phyloP scores from a whole-genome alignment of 2,888 invertebrate genomes.

The Amiota mariae region DNA sequence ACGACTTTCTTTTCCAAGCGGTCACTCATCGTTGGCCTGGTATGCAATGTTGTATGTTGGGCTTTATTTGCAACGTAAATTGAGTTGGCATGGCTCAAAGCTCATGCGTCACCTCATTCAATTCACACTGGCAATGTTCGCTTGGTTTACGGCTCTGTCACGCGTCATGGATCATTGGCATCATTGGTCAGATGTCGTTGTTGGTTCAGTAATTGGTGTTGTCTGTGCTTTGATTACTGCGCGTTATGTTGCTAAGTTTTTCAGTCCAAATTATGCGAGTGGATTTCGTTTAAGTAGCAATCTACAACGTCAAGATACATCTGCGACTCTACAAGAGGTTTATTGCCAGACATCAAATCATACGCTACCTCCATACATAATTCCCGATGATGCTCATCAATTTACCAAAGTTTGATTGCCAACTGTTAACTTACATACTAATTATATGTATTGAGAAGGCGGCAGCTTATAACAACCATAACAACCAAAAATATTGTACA shows the following conservation, averaged over 20 bases:
- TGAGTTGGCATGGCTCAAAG: conserved; percentile 86
- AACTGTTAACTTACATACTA: background rate
- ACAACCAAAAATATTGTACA: conserved; percentile 4
- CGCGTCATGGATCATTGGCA: conserved; percentile 69
- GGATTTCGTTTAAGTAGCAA: conserved; percentile 26
- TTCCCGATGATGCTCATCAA: conserved; percentile 49
- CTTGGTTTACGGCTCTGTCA: conserved; percentile 67
- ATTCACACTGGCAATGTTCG: conserved; percentile 62
- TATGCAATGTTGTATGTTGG: conserved; percentile 87
- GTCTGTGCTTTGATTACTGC: conserved; percentile 60
- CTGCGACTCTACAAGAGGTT: conserved; percentile 62
- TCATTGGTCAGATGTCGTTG: conserved; percentile 68
- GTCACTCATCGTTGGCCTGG: conserved; percentile 90
- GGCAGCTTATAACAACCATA: conserved; percentile 19
- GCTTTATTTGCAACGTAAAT: conserved; percentile 88
- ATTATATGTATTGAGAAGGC: too few species aligned
- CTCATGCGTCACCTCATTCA: conserved; percentile 88
- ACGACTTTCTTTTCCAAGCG: conserved; percentile 91
- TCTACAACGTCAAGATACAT: conserved; percentile 54
- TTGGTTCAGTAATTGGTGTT: conserved; percentile 58
- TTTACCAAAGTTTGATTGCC: conserved; percentile 63
- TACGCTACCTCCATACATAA: conserved; percentile 61
- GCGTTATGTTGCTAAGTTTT: conserved; percentile 54
- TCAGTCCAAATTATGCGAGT: conserved; percentile 36
- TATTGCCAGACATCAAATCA: conserved; percentile 40